Conservation (phyloP, 2,888 invertebrate genomes). For the Chymomyza caudatula region DNA sequence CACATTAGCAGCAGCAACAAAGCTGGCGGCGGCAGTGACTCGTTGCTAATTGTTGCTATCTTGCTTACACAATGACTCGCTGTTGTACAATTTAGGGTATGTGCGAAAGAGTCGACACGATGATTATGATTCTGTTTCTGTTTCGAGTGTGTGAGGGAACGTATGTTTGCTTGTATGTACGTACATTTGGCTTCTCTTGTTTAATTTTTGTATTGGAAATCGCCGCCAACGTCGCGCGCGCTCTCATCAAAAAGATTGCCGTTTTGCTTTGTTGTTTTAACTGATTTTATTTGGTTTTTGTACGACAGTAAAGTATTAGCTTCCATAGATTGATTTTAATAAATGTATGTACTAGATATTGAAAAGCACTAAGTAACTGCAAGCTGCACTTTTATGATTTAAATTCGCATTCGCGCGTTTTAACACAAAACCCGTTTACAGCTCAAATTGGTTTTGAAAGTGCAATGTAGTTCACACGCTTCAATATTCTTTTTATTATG, state of each 20-base stretch:
- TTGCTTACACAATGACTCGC: conserved; percentile 40
- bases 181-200: neutral
- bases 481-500: neutral
- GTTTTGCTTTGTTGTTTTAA: conserved; percentile 17
- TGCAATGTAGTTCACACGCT: neutral
- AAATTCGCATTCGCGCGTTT: no score
- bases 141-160: no score
- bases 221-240: conserved; percentile 42
- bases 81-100: neutral
- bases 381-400: no score
- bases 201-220: conserved; percentile 34
- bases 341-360: neutral
- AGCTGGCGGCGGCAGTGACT: conserved; percentile 15
- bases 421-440: conserved; percentile 53
- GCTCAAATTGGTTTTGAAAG: conserved; percentile 10
- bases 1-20: neutral
- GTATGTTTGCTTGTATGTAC: conserved; percentile 12
- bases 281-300: conserved; percentile 10
- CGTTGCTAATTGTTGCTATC: conserved; percentile 33
- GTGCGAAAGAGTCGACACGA: neutral
- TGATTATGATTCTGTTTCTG: neutral
- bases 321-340: neutral
- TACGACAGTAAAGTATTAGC: neutral
- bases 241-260: neutral
- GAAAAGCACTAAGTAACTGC: conserved; percentile 32